These are phyloP conservation scores for Cremastobaeus sp. DNA, from an alignment of 2,888 invertebrate species.

Conservation along the genomic window DNA sequence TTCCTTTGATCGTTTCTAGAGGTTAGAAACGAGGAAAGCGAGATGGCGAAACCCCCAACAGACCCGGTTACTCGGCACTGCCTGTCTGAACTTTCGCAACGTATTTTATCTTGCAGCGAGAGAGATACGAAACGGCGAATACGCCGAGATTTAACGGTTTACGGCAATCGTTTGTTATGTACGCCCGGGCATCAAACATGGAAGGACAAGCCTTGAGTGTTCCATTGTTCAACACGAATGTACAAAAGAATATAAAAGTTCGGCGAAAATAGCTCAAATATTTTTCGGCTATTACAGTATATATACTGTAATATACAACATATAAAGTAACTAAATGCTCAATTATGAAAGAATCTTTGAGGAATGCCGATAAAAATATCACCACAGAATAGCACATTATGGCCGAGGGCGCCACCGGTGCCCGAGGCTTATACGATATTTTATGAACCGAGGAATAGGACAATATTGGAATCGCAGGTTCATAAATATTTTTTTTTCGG, in stretches of 20 bases:
- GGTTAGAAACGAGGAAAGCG: not conserved
- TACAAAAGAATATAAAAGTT: constrained; percentile 50
- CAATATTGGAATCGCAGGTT: no score
- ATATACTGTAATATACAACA: no score
- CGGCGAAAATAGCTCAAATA: constrained; percentile 35
- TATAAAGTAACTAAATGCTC: no score
- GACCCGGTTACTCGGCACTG: constrained; percentile 35
- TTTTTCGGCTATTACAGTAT: constrained; percentile 18
- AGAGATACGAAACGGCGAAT: constrained; percentile 36
- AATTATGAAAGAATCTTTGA: no score
- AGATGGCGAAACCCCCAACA: constrained; percentile 1
- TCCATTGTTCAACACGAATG: constrained; percentile 43
- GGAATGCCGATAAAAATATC: no score
- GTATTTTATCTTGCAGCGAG: constrained; percentile 49
- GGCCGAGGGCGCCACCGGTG: no score
- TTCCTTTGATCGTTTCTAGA: constrained; percentile 34
- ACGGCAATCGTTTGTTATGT: constrained; percentile 49
- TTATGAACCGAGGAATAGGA: no score
- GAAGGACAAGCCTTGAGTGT: constrained; percentile 47
- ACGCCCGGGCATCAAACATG: constrained; percentile 45
- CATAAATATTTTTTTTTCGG: no score
- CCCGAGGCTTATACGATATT: no score
- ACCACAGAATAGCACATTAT: no score
- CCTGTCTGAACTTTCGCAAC: constrained; percentile 35
- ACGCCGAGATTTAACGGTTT: constrained; percentile 48